Evolutionary conservation across 2,888 invertebrate genomes (phyloP).

Genomic region (Hydrotaea cyrtoneurina): DNA sequence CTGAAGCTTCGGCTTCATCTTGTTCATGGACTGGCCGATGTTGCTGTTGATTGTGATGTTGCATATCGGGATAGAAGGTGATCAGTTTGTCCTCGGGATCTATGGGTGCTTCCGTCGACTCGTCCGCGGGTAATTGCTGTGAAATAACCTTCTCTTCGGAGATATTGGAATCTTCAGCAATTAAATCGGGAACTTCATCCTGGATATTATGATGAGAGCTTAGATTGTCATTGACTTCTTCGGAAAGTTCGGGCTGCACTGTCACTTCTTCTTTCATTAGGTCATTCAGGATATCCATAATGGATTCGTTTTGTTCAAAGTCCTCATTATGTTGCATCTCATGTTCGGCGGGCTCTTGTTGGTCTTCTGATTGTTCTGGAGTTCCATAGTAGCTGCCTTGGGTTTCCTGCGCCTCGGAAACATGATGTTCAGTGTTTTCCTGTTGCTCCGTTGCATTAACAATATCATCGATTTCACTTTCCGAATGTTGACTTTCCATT

Average conservation of each 20-base stretch:
- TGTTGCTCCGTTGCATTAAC: neutral
- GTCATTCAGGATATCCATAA: conserved; percentile 77
- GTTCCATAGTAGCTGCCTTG: neutral
- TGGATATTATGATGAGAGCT: conserved; percentile 60
- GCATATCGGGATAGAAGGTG: conserved; percentile 73
- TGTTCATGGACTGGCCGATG: conserved; percentile 11
- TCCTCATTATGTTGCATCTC: conserved; percentile 45
- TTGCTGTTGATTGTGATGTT: conserved; percentile 50
- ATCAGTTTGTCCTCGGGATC: conserved; percentile 66
- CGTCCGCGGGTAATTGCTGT: conserved; percentile 56
- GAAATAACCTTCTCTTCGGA: conserved; percentile 65
- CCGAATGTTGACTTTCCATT: neutral
- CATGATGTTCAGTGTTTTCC: neutral
- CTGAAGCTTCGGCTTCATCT: conserved; percentile 5
- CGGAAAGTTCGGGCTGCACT: conserved; percentile 69
- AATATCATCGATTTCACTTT: conserved; percentile 10
- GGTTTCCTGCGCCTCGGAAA: neutral
- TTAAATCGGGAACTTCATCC: conserved; percentile 58
- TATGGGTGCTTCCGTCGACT: conserved; percentile 52
- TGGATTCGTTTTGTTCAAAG: conserved; percentile 76
- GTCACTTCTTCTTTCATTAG: conserved; percentile 77
- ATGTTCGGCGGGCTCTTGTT: conserved; percentile 4
- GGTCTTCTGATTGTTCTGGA: conserved; percentile 55
- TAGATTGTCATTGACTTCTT: conserved; percentile 57
- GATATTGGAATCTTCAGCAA: conserved; percentile 66